Conservation (phyloP, 2,113 vertebrate species). For the Cacatua alba region DNA sequence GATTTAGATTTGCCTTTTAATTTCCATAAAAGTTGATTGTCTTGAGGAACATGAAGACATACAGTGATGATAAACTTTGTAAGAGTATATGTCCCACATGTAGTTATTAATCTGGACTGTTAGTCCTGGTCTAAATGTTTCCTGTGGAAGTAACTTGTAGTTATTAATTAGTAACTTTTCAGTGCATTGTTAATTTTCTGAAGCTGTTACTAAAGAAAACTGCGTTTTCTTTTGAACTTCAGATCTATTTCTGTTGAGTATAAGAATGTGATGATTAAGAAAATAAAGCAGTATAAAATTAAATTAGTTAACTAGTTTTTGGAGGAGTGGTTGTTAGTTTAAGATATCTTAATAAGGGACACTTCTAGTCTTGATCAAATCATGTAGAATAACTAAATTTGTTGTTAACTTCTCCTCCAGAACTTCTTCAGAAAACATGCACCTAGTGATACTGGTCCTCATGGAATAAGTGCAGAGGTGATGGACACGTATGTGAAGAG, state of each 20-base stretch:
- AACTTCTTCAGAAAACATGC: constrained; percentile 97
- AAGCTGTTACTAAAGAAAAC: neutral
- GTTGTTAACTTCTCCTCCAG: constrained; percentile 65
- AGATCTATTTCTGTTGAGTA: neutral
- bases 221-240: neutral
- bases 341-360: neutral
- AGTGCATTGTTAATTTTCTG: neutral
- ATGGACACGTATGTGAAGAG: constrained; percentile 99
- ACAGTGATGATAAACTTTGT: neutral
- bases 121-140: neutral
- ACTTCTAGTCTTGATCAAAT: neutral
- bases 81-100: neutral
- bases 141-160: neutral
- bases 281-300: neutral
- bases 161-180: neutral
- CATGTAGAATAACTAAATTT: neutral
- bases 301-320: neutral
- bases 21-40: neutral
- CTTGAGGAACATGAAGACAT: neutral
- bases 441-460: constrained; percentile 93
- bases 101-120: neutral
- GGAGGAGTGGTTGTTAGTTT: neutral
- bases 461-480: constrained; percentile 95
- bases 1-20: neutral
- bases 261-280: neutral